phyloP scores from a whole-genome alignment of 2,797 vertebrate species.

The Gadopsis bispinosus region DNA sequence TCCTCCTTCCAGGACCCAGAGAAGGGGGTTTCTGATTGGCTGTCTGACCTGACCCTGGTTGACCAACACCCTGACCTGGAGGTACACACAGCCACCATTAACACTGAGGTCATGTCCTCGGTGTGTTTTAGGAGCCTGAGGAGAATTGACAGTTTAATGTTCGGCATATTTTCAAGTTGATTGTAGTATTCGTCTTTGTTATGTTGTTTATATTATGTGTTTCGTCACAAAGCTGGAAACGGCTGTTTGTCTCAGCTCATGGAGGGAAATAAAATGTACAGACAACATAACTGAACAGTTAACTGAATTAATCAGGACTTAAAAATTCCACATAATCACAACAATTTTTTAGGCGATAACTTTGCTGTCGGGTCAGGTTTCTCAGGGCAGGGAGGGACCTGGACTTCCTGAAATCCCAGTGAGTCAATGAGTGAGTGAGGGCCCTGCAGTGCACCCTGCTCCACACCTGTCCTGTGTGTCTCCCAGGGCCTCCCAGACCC shows the following conservation, averaged over 20 bases:
- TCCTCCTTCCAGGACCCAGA: constrained; percentile 86
- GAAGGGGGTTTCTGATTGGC: constrained; percentile 90
- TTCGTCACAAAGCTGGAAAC: not conserved
- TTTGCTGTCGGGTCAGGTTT: not conserved
- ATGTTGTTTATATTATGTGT: no score
- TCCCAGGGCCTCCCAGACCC: constrained; percentile 91
- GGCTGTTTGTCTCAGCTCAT: no score
- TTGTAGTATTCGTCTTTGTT: not conserved
- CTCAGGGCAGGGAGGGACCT: not conserved
- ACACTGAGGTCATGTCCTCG: not conserved
- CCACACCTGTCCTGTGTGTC: not conserved
- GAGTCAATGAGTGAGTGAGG: not conserved
- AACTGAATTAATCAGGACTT: no score
- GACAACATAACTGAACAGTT: no score
- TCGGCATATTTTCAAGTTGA: not conserved
- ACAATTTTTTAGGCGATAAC: no score
- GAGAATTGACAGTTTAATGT: no score
- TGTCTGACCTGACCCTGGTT: constrained; percentile 88
- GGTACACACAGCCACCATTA: constrained; percentile 60
- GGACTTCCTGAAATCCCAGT: not conserved
- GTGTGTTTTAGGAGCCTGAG: not conserved
- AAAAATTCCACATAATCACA: no score
- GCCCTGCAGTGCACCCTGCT: not conserved
- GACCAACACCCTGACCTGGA: constrained; percentile 85
- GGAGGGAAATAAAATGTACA: no score